Base-by-base conservation (phyloP, 2,888 invertebrate genomes). In the Acleris literana region DNA sequence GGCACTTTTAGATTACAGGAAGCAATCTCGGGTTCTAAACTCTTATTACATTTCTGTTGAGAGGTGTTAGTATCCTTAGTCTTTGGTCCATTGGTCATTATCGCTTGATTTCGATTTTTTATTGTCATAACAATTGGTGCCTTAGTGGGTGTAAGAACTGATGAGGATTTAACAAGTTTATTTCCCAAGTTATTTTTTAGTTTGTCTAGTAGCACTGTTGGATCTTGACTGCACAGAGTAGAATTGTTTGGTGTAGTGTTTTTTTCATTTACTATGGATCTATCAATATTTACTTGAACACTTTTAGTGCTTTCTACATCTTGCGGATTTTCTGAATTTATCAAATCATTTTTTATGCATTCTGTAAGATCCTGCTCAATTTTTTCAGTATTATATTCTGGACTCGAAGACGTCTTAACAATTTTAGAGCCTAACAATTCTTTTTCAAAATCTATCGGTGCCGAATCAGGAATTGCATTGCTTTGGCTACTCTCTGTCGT, bases 371-470 rank as follows among this genome's bases (percentile, higher is more conserved):
- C 54, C 33, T 22, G 39, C 16, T 44, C 33, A 11, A 1, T 22
- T 9, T 53, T 46, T 3, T 39, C 20, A 22, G 33, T 39, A 22
- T 17, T 55, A 53, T 43, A 3, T 43, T 33, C 7, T 11, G 39
- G 4, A 39, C 39, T 13, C 20, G 18, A 20, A 3, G 39, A 46
- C 13, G 51, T 46, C 44, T 68, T 68, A 11, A 65, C 43, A 25
- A 68, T 57, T 48, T 57, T 68, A 43, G 68, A 53, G 22, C 67
- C 29, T 6, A 43, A 25, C 29, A 67, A 25, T 39, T 53, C 58
- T 18, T 29, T 22, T 51, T 67, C 67, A 55, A 67, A 59, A 39
- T 67, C 67, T 18, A 67, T 59, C 6, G 58, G n/a, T 49, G 54
- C 25, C 17, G 17, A 46, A 48, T 33, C 49, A 16, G 48, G 6